phyloP scores from a whole-genome alignment of 2,888 invertebrate genomes.

The Meta bourneti region DNA sequence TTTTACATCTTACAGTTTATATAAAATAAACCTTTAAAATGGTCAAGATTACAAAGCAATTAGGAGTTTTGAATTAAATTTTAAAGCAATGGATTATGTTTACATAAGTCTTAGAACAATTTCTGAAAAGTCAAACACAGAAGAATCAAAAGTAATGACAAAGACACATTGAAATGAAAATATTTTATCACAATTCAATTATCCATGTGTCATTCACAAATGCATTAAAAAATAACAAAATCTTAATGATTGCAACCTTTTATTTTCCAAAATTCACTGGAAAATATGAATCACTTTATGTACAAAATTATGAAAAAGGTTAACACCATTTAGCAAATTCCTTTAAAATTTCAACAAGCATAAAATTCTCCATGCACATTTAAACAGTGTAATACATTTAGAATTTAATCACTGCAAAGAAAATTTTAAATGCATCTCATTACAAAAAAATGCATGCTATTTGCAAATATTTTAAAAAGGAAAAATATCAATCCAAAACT shows the following conservation, averaged over 20 bases:
- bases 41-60: too few relatives aligned
- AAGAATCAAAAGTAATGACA: slow-evolving; percentile 25
- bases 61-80: too few relatives aligned
- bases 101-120: too few relatives aligned
- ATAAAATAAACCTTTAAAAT: too few relatives aligned
- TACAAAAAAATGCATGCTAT: not conserved
- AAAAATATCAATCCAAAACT: not conserved
- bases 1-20: too few relatives aligned
- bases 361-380: slow-evolving; percentile 48
- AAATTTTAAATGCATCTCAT: not conserved
- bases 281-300: slow-evolving; percentile 42
- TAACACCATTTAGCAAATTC: slow-evolving; percentile 13
- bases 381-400: slow-evolving; percentile 41
- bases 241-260: slow-evolving; percentile 51
- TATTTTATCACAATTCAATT: slow-evolving; percentile 56
- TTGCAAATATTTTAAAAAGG: not conserved
- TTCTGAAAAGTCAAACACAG: not conserved
- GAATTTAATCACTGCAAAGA: slow-evolving; percentile 21
- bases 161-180: slow-evolving; percentile 48
- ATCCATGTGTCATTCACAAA: slow-evolving; percentile 37
- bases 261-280: slow-evolving; percentile 27
- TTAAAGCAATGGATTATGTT: too few relatives aligned
- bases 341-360: slow-evolving; percentile 51
- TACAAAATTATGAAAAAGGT: slow-evolving; percentile 52
- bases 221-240: slow-evolving; percentile 51